Evolutionary conservation across 2,888 invertebrate genomes (phyloP).

Genomic region (Crocallis elinguaria): DNA sequence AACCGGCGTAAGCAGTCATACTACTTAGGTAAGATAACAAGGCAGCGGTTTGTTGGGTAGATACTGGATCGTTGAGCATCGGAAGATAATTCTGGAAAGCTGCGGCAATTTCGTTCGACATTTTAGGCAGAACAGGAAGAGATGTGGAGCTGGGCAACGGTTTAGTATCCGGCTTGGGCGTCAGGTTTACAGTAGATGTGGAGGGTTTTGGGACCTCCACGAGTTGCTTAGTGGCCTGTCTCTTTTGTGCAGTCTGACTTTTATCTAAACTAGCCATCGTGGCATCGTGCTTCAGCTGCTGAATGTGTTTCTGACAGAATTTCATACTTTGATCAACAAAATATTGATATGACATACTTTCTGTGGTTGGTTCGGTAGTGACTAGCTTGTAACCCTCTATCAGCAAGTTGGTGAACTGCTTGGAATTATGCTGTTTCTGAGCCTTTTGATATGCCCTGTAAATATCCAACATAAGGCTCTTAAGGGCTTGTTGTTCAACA

Average conservation of each 20-base stretch:
- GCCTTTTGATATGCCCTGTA: conserved; percentile 89
- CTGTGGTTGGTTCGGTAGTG: conserved; percentile 85
- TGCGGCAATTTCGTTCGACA: conserved; percentile 69
- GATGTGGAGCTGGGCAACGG: conserved; percentile 41
- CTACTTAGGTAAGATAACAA: conserved; percentile 69
- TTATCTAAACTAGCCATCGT: conserved; percentile 69
- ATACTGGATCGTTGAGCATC: conserved; percentile 65
- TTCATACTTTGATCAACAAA: conserved; percentile 88
- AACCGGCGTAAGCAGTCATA: conserved; percentile 67
- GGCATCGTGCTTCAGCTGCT: conserved; percentile 83
- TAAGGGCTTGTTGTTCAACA: conserved; percentile 76
- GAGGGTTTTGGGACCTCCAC: conserved; percentile 50
- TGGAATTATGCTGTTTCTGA: conserved; percentile 85
- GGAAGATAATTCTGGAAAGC: conserved; percentile 73
- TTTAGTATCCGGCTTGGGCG: conserved; percentile 55
- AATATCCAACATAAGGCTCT: conserved; percentile 82
- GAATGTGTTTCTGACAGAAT: conserved; percentile 87
- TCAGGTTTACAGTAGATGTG: conserved; percentile 28
- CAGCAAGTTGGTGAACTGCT: conserved; percentile 87
- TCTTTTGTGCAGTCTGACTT: conserved; percentile 68
- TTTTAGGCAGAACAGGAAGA: conserved; percentile 56
- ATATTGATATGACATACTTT: conserved; percentile 78
- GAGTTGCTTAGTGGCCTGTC: conserved; percentile 57
- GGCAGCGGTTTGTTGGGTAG: conserved; percentile 71
- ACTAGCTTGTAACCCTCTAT: conserved; percentile 89